A percentile compares a stretch with the other conserved stretches of the same genome.
Evolutionary conservation across 2,888 invertebrate genomes (phyloP).

Genomic region (Galerucella nymphaeae): DNA sequence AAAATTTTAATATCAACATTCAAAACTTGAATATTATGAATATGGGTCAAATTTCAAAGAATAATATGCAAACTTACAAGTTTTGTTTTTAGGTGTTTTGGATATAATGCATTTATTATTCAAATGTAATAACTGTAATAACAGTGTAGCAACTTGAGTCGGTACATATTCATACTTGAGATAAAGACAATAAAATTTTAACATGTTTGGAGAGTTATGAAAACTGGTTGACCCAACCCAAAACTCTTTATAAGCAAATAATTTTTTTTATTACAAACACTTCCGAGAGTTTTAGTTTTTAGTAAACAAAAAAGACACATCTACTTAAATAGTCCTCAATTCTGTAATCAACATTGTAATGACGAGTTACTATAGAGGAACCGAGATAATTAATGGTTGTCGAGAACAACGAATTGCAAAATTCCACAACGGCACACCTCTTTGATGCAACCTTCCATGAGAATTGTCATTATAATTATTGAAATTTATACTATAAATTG

Average conservation of each 20-base stretch:
- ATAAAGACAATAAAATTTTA: too few species aligned
- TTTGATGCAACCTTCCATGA: conserved; percentile 35
- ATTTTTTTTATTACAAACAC: too few species aligned
- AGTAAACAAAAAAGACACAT: background rate
- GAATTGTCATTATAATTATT: conserved; percentile 35
- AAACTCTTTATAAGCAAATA: too few species aligned
- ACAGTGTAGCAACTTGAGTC: too few species aligned
- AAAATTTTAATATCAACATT: conserved; percentile 1
- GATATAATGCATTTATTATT: too few species aligned
- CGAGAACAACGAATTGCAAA: conserved; percentile 33
- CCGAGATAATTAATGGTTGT: conserved; percentile 30
- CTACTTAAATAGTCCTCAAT: conserved; percentile 8
- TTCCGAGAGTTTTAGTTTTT: too few species aligned
- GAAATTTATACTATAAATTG: conserved; percentile 29
- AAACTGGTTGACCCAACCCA: too few species aligned
- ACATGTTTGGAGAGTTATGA: too few species aligned
- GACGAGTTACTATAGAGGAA: conserved; percentile 14
- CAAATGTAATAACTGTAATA: too few species aligned
- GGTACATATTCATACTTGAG: too few species aligned
- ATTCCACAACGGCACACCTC: conserved; percentile 35
- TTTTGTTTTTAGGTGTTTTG: background rate
- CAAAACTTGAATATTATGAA: background rate
- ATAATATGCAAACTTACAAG: too few species aligned
- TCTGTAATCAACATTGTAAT: conserved; percentile 6
- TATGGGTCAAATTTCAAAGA: conserved; percentile 13